phyloP scores from a whole-genome alignment of 2,888 invertebrate species.

The Diplolepis rosae region DNA sequence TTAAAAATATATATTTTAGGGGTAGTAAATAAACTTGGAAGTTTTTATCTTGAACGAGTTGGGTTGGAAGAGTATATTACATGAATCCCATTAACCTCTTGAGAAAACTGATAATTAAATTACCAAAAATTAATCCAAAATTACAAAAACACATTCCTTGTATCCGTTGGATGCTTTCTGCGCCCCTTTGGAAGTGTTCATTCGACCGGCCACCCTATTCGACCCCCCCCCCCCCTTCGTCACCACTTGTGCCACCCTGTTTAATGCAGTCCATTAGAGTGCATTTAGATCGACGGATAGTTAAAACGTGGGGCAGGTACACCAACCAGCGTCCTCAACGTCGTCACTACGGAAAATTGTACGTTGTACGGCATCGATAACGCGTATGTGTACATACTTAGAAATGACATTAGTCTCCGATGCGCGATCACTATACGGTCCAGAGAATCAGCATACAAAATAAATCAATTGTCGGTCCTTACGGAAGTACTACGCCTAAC shows the following conservation, averaged over 20 bases:
- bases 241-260: conserved; percentile 61
- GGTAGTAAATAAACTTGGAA: too few relatives aligned
- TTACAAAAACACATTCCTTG: too few relatives aligned
- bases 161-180: conserved; percentile 36
- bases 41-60: too few relatives aligned
- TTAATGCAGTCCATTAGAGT: conserved; percentile 74
- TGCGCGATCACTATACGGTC: conserved; percentile 46
- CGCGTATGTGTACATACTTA: conserved; percentile 56
- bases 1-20: too few relatives aligned
- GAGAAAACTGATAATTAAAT: too few relatives aligned
- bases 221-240: conserved; percentile 43
- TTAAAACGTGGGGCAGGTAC: conserved; percentile 67
- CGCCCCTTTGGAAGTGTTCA: conserved; percentile 54
- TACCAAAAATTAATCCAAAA: too few relatives aligned
- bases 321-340: conserved; percentile 48
- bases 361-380: conserved; percentile 57
- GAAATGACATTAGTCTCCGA: conserved; percentile 60
- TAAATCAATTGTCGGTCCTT: conserved; percentile 26
- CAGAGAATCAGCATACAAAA: conserved; percentile 14
- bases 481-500: conserved; percentile 1
- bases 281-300: conserved; percentile 74
- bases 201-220: conserved; percentile 52
- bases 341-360: conserved; percentile 64
- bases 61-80: too few relatives aligned
- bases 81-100: too few relatives aligned